Percentiles rank a stretch among this genome's conserved stretches.
These are phyloP conservation scores for Pollenia angustigena DNA, from an alignment of 2,888 invertebrate genomes.

Conservation along the genomic window DNA sequence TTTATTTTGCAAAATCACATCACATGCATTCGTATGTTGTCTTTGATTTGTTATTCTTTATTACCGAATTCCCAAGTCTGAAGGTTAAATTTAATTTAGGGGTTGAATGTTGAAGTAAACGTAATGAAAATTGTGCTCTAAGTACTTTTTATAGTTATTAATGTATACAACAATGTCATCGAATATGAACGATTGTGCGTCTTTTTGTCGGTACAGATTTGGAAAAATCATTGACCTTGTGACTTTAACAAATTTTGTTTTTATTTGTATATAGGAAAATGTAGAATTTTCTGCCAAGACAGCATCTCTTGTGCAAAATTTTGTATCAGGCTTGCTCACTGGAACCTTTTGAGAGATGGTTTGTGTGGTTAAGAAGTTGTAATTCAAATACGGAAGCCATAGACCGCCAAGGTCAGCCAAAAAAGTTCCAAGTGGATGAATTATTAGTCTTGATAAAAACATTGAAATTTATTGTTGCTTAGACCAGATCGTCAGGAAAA, in stretches of 20 bases:
- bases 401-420: no score
- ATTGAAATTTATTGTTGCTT: no score
- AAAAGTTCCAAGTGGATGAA: no score
- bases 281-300: no score
- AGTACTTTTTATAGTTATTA: constrained; percentile 1
- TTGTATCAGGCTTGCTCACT: no score
- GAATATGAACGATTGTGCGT: neutral
- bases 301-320: no score
- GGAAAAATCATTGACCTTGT: constrained; percentile 45
- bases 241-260: neutral
- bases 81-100: constrained; percentile 63
- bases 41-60: constrained; percentile 45
- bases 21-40: constrained; percentile 44
- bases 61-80: constrained; percentile 56
- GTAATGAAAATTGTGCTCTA: neutral
- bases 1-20: constrained; percentile 55
- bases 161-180: constrained; percentile 7
- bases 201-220: neutral
- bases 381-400: no score
- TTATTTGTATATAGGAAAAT: no score
- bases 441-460: no score
- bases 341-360: no score
- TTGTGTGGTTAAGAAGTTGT: no score
- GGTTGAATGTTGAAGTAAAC: constrained; percentile 33
- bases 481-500: no score